phyloP scores from a whole-genome alignment of 2,113 vertebrate species.

The Blennius ocellaris region DNA sequence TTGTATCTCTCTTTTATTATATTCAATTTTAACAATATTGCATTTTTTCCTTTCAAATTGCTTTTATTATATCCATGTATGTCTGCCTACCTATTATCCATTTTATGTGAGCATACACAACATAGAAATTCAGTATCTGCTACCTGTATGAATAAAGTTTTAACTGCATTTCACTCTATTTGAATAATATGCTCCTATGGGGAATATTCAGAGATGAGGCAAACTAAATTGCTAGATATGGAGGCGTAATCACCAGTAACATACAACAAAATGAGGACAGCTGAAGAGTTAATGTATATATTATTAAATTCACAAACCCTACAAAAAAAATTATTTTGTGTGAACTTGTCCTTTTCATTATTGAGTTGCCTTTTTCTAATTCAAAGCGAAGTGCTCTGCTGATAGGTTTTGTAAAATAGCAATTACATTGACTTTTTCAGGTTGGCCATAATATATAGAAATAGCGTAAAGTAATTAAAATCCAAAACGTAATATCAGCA shows the following conservation, averaged over 20 bases:
- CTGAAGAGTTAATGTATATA: neutral
- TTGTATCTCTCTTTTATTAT: too few species aligned
- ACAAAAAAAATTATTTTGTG: neutral
- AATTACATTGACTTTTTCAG: slow-evolving; percentile 48
- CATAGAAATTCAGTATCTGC: too few species aligned
- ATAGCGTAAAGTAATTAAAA: slow-evolving; percentile 56
- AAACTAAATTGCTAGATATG: too few species aligned
- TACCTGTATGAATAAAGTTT: neutral
- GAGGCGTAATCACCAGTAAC: too few species aligned
- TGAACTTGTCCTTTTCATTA: neutral
- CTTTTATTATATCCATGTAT: too few species aligned
- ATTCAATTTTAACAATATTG: too few species aligned
- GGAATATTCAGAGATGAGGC: neutral
- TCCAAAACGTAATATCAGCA: slow-evolving; percentile 66
- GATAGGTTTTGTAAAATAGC: slow-evolving; percentile 29
- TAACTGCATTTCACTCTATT: slow-evolving; percentile 15
- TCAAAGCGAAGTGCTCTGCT: slow-evolving; percentile 36
- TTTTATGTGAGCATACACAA: too few species aligned
- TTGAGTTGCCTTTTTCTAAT: slow-evolving; percentile 9
- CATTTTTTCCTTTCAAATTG: too few species aligned
- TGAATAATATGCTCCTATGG: neutral
- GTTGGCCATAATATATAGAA: slow-evolving; percentile 8
- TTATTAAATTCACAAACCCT: neutral
- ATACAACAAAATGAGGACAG: too few species aligned
- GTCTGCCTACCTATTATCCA: too few species aligned